Conservation (phyloP, 2,797 vertebrate species). For the Neostethus bicornis region DNA sequence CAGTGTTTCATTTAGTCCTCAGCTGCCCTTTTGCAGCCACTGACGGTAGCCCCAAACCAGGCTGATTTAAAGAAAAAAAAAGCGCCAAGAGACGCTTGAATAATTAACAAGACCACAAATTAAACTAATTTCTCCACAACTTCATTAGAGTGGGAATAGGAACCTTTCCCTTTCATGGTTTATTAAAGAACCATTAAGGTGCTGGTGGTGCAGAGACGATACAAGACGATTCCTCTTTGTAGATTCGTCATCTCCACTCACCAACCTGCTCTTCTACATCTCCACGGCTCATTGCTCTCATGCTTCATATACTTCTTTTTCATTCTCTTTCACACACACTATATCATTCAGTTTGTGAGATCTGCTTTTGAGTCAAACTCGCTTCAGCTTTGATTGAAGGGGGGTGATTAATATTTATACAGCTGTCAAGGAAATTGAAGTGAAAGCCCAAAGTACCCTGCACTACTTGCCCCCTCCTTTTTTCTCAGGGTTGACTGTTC, state of each 20-base stretch:
- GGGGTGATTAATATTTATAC: constrained; percentile 22
- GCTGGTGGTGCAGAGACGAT: constrained; percentile 37
- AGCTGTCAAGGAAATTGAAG: constrained; percentile 9
- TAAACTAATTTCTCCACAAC: constrained; percentile 17
- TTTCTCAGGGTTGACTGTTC: constrained; percentile 11
- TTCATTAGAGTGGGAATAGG: constrained; percentile 32
- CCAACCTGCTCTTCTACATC: constrained; percentile 34
- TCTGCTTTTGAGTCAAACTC: constrained; percentile 29
- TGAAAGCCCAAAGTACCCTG: constrained; percentile 9
- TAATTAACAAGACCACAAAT: constrained; percentile 27
- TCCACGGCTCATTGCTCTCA: constrained; percentile 48
- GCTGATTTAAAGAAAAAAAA: constrained; percentile 19
- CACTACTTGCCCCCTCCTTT: neutral
- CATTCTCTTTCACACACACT: constrained; percentile 6
- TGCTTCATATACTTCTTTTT: constrained; percentile 19
- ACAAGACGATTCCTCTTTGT: constrained; percentile 31
- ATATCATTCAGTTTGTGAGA: constrained; percentile 32
- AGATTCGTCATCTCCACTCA: constrained; percentile 46
- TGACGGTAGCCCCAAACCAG: constrained; percentile 9
- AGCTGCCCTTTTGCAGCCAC: constrained; percentile 13
- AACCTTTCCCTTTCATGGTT: constrained; percentile 19
- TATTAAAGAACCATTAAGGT: constrained; percentile 40
- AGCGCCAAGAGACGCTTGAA: constrained; percentile 18
- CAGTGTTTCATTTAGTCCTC: constrained; percentile 6
- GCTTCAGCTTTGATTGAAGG: constrained; percentile 42